Base-by-base conservation (phyloP, 2,888 invertebrate genomes). In the Hypomecis atomaria region DNA sequence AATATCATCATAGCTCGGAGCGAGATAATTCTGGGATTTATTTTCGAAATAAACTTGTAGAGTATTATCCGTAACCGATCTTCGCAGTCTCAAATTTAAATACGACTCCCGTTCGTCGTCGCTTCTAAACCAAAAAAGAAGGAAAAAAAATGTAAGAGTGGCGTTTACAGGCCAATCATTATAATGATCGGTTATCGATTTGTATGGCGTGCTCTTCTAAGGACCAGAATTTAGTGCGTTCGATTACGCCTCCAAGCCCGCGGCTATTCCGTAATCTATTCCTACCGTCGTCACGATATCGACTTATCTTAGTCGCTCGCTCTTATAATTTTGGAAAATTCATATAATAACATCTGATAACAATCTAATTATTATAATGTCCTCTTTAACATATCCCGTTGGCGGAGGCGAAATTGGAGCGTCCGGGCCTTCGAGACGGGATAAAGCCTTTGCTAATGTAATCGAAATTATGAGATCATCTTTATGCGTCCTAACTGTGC, bases 341-440 rank as follows among this genome's bases (percentile, higher is more conserved):
- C 89, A 85, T 90, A 90, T 90, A 90, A 92, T 91, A 91, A 90
- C 82, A 86, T 90, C 89, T 89, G 90, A 91, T 91, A 91, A 90
- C 90, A 88, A 90, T 91, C 90, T 90, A 89, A 92, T 91, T 91
- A 90, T 92, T 89, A 90, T 92, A 92, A 92, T 91, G 89, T 89
- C 87, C 91, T 91, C 83, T 89, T 92, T 91, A 92, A 89, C 89
- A 91, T 92, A 90, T 89, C 86, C 88, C 88, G 88, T 89, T 87
- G 83, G 82, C 74, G 77, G 78, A 78, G 74, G 77, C 83, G 70
- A 89, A 90, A 90, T 91, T 89, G 85, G 88, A 85, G 81, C 84
- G 85, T 78, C 77, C 78, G 81, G 75, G 78, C 78, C 79, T 79
- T 79, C 79, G 82, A 83, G 88, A 84, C 78, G 82, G 83, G 86